Conservation (phyloP, 2,113 vertebrate genomes). For the Noturus placidus region DNA sequence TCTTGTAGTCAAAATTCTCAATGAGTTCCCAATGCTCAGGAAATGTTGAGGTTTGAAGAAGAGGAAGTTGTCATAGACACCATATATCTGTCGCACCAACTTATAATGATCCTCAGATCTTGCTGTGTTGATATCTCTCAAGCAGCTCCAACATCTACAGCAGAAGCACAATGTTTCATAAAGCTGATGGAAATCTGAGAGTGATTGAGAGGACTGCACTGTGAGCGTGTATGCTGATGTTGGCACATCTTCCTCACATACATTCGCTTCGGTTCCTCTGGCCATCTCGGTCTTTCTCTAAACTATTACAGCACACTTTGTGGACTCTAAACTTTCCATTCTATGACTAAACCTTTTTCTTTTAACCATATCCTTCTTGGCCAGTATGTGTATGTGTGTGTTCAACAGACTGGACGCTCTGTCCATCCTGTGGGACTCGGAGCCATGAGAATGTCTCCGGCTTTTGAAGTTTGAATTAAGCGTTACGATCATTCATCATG, state of each 20-base stretch:
- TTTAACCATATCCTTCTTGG: slow-evolving; percentile 8
- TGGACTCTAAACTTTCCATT: slow-evolving; percentile 11
- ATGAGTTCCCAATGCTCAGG: neutral
- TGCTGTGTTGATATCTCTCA: slow-evolving; percentile 53
- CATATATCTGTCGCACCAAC: neutral
- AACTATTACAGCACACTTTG: neutral
- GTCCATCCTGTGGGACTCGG: slow-evolving; percentile 21
- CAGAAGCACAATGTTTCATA: slow-evolving; percentile 55
- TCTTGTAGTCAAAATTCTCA: neutral
- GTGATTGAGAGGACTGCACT: slow-evolving; percentile 47
- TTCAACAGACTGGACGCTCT: slow-evolving; percentile 8
- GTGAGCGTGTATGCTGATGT: slow-evolving; percentile 59
- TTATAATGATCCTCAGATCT: slow-evolving; percentile 44
- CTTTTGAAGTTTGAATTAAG: slow-evolving; percentile 23
- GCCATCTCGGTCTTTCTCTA: neutral
- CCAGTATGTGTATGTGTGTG: neutral
- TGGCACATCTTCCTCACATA: slow-evolving; percentile 55
- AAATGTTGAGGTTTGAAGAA: slow-evolving; percentile 11
- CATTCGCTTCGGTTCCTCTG: neutral
- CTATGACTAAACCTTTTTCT: neutral
- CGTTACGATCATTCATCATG: slow-evolving; percentile 26
- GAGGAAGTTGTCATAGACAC: slow-evolving; percentile 12
- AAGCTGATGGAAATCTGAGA: slow-evolving; percentile 53
- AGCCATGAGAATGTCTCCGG: neutral
- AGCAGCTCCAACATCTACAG: slow-evolving; percentile 61